Conservation (phyloP, 2,797 vertebrate genomes). For the Aulostomus chinensis region DNA sequence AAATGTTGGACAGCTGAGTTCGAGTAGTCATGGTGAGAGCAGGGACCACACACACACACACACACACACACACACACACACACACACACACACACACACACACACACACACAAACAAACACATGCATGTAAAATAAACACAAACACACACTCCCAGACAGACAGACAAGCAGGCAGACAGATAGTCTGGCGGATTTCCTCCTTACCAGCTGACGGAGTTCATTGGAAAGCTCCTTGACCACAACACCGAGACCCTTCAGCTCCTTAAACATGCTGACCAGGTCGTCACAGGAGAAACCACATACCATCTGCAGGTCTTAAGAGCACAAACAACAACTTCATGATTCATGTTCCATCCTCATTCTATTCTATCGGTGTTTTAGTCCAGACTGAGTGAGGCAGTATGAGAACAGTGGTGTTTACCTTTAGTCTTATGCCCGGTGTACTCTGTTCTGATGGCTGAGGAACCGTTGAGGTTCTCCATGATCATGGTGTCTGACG, state of each 20-base stretch:
- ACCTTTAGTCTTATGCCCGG: constrained; percentile 96
- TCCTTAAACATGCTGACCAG: constrained; percentile 94
- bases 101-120: neutral
- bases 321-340: neutral
- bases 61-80: too few species aligned
- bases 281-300: constrained; percentile 95
- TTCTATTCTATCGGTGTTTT: neutral
- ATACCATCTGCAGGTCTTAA: constrained; percentile 91
- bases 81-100: neutral
- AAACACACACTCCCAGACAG: constrained; percentile 6
- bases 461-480: constrained; percentile 95
- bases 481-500: constrained; percentile 84
- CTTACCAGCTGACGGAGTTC: constrained; percentile 93
- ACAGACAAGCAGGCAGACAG: neutral
- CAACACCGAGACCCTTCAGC: constrained; percentile 88
- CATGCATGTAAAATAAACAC: neutral
- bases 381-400: neutral
- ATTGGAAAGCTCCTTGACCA: constrained; percentile 90
- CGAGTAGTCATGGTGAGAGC: too few species aligned
- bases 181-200: constrained; percentile 1
- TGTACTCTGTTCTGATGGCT: constrained; percentile 94
- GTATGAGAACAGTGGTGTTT: constrained; percentile 10
- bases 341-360: neutral
- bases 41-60: constrained; percentile 8
- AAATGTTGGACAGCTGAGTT: too few species aligned